Evolutionary conservation across 64 coral and sea anemone species (phyloP).

Genomic region (Orbicella faveolata): DNA sequence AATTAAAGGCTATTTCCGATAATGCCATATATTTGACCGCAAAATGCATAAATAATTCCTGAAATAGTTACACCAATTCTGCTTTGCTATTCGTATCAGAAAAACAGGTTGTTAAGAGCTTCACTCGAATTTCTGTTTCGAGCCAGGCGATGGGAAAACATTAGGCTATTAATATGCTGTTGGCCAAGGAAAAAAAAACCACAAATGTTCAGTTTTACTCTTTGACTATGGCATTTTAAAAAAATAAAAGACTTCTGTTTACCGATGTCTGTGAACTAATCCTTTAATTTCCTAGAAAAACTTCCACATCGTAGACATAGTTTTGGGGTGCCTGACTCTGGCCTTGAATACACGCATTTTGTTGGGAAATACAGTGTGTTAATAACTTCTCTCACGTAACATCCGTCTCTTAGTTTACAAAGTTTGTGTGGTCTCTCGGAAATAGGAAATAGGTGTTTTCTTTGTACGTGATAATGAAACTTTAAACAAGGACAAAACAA

Average conservation of each 20-base stretch:
- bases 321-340: neutral
- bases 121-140: neutral
- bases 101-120: neutral
- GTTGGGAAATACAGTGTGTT: neutral
- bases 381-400: slow-evolving; percentile 9
- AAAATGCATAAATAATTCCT: slow-evolving; percentile 27
- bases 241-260: no score
- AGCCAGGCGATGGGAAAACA: no score
- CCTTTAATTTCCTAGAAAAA: neutral
- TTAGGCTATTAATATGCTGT: no score
- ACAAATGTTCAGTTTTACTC: no score
- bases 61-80: neutral
- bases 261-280: neutral
- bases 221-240: no score
- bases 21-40: slow-evolving; percentile 16
- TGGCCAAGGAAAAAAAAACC: no score
- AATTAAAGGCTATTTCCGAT: neutral
- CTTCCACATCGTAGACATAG: neutral
- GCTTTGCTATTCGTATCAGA: neutral
- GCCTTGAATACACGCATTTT: no score
- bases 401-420: neutral
- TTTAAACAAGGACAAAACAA: no score
- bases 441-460: neutral
- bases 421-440: slow-evolving; percentile 8
- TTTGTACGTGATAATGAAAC: neutral